Base-by-base conservation (phyloP, 2,797 vertebrate species). In the Remorina albescens region DNA sequence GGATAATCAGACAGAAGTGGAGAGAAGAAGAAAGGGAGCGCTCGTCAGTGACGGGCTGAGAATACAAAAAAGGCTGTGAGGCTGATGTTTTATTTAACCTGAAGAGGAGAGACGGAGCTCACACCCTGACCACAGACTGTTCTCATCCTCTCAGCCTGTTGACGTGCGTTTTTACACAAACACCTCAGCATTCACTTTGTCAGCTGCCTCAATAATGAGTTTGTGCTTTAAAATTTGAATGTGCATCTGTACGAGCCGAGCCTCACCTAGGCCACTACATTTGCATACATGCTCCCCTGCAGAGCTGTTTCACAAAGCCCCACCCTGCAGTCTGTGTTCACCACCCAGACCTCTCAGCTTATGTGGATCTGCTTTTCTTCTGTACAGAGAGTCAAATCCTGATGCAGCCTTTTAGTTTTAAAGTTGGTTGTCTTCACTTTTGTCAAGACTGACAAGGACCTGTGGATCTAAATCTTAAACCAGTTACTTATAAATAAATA, bases 11-110 rank as follows among this genome's bases (percentile, higher is more conserved):
- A 19, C 39, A 18, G 34, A 47, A 32, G 21, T 12, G 39, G 21
- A 71, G 44, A 13, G 34, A 63, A 74, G 54, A 4, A 39, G 57
- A 75, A 69, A 21, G 15, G 11, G 51, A 67, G 47, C 21, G n/a
- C 61, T 10, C 11, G 23, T 37, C 53, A 65, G 25, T 21, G n/a
- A 67, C 46, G 25, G 46, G 59, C 58, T 44, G 50, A 19, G 4
- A 41, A 16, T 54, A 57, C 56, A 79, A 66, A 78, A n/a, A n/a
- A n/a, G n/a, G 59, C 71, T 66, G 46, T 58, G n/a, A 68, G 55
- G 60, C 36, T 32, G 32, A 8, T 58, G 44, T 67, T 86, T 84
- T 63, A 84, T 82, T 81, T 63, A 37, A 66, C 76, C n/a, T 37
- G 32, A 58, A 32, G 46, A 82, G 79, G 81, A 65, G 78, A 63